Evolutionary conservation across 2,888 invertebrate species (phyloP), one percentile per base, ranked within the genome.

Genomic region (Tetanocera ferruginea): DNA sequence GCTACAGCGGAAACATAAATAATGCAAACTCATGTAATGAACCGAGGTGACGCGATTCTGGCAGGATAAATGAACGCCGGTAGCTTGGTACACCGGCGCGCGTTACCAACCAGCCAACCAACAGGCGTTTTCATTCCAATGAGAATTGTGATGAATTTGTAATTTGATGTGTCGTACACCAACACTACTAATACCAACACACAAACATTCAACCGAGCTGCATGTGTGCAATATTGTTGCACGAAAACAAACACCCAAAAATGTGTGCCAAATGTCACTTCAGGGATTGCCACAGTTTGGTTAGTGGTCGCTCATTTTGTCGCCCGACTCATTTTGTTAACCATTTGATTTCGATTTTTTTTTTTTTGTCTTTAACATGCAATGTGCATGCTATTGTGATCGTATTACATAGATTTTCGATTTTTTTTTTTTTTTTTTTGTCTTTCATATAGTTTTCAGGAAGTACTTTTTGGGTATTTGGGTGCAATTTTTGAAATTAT

Each of bases 61-160:
- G 23, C 11, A 28, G 28, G 23, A 60, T 60, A 28, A 23, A 28
- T 14, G 25, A 28, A 60, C 28, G 19, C 19, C 55, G 57, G n/a
- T 11, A 23, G 8, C 25, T 60, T 23, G 57, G 11, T 60, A 28
- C 14, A 43, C 28, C 57, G 23, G 23, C 25, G 9, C 57, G 25
- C 28, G 25, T 14, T 28, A 60, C 57, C 11, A 23, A 19, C 23
- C 25, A 28, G 57, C 11, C 57, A 57, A 19, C 19, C 17, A 60
- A 60, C 14, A 60, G 25, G 57, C 57, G 57, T 25, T 28, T 28
- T 55, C 57, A 19, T 60, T 23, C 57, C 57, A 60, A 25, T 60
- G 57, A 25, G 57, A 25, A 60, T 60, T 60, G 19, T 37, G 66
- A 66, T 66, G 66, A 66, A 66, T 66, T 66, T 37, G 66, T 66